Base-by-base conservation (phyloP, 2,797 vertebrate genomes). In the Sardinella longiceps region DNA sequence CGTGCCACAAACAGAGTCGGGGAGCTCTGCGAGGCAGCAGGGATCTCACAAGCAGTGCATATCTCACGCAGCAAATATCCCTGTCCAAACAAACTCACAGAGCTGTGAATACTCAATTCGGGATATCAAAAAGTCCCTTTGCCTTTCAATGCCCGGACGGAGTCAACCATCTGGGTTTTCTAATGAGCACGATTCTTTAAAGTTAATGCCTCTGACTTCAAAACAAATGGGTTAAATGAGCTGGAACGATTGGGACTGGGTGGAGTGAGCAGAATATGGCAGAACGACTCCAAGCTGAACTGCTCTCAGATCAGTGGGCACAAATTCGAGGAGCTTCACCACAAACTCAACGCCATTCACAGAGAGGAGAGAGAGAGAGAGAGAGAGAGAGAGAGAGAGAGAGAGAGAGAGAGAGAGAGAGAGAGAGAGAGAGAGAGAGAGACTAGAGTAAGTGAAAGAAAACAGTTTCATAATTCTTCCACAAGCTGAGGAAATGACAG, bases 141-240 rank as follows among this genome's bases (percentile, higher is more conserved):
- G 6, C 70, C 20, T 37, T 43, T 18, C 30, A 4, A 12, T 70
- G 28, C 28, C 56, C 11, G 18, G 51, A 53, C 56, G 6, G 56
- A 60, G 56, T 60, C 23, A 60, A 60, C 56, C 56, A 60, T 60
- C 56, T 60, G 56, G 56, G n/a, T 60, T 25, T 60, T 60, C 56
- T 60, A 60, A 60, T 60, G 56, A 60, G 56, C 56, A 6, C 56
- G 9, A 60, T 60, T 60, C 56, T 60, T 60, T 60, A 60, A 60
- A 60, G 56, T 60, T 60, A 60, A 60, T 60, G 56, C 56, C 70
- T 43, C 70, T 23, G 33, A 39, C 70, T 20, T 77, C 70, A 23
- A 77, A 77, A 77, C 70, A 39, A 77, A 39, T 74, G 66, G 66
- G 66, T 74, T 30, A 74, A 33, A 74, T 77, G 70, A 10, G 70